phyloP scores from a whole-genome alignment of 2,888 invertebrate genomes.

The Dione juno region DNA sequence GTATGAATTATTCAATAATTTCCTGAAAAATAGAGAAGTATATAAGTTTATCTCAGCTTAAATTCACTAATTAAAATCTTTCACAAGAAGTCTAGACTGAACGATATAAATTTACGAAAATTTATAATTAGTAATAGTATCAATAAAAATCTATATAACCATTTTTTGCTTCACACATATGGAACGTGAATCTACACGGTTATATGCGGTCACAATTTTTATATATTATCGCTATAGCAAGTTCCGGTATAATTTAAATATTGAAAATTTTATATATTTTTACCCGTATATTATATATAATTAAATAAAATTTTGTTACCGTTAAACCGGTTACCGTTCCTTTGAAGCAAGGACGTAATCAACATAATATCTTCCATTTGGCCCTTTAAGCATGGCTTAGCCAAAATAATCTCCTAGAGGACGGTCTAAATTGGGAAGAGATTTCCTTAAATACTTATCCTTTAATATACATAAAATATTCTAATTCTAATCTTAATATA shows the following conservation, averaged over 20 bases:
- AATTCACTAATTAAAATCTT: too few species aligned
- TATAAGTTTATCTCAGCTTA: too few species aligned
- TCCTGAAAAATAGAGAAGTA: too few species aligned
- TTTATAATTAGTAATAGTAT: not conserved
- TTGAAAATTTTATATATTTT: too few species aligned
- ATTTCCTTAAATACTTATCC: not conserved
- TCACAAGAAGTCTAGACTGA: constrained; percentile 1
- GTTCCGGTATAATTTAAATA: too few species aligned
- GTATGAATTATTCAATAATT: too few species aligned
- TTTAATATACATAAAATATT: not conserved
- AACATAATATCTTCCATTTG: not conserved
- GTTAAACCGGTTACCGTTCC: not conserved
- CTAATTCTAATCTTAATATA: too few species aligned
- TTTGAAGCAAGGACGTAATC: constrained; percentile 11
- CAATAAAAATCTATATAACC: constrained; percentile 1
- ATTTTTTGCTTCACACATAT: constrained; percentile 3
- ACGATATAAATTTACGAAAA: constrained; percentile 2
- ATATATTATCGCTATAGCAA: too few species aligned
- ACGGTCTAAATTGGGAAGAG: not conserved
- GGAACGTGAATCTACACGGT: not conserved
- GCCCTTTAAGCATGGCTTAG: not conserved
- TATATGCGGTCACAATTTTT: too few species aligned
- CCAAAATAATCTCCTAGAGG: constrained; percentile 3
- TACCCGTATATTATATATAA: too few species aligned
- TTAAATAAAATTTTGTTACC: too few species aligned